phyloP scores from a whole-genome alignment of 2,888 invertebrate genomes.

The Charanyca ferruginea region DNA sequence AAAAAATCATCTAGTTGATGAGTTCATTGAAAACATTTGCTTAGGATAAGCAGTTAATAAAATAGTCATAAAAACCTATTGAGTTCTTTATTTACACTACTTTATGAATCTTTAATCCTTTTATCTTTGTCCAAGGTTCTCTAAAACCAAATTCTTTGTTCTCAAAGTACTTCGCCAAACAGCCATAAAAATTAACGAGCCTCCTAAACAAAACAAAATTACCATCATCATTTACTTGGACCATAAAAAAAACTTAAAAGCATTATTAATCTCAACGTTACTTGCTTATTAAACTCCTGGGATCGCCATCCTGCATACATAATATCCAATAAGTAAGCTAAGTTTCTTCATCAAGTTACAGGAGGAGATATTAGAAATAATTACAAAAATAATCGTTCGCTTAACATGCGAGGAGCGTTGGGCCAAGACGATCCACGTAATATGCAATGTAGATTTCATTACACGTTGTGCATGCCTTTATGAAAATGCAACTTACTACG shows the following conservation, averaged over 20 bases:
- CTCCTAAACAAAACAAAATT: slow-evolving; percentile 46
- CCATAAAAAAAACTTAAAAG: slow-evolving; percentile 46
- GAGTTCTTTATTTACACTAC: too few relatives aligned
- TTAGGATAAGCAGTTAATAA: too few relatives aligned
- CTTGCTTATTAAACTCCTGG: slow-evolving; percentile 59
- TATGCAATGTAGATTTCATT: slow-evolving; percentile 68
- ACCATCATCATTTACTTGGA: slow-evolving; percentile 30
- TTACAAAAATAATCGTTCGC: slow-evolving; percentile 68
- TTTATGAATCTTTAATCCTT: neutral
- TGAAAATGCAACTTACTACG: slow-evolving; percentile 44
- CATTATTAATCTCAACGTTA: slow-evolving; percentile 49
- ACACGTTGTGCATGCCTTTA: slow-evolving; percentile 49
- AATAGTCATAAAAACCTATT: too few relatives aligned
- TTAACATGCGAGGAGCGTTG: slow-evolving; percentile 64
- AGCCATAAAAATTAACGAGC: slow-evolving; percentile 36
- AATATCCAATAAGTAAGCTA: slow-evolving; percentile 64
- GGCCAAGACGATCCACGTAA: slow-evolving; percentile 38
- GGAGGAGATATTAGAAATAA: slow-evolving; percentile 69
- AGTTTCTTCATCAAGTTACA: slow-evolving; percentile 64
- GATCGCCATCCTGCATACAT: slow-evolving; percentile 63
- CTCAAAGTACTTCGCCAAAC: slow-evolving; percentile 12
- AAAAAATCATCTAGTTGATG: too few relatives aligned
- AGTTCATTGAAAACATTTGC: too few relatives aligned
- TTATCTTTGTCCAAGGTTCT: neutral
- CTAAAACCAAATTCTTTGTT: slow-evolving; percentile 4